Evolutionary conservation across 2,797 vertebrate genomes (phyloP).

Genomic region (Carduelis carduelis): DNA sequence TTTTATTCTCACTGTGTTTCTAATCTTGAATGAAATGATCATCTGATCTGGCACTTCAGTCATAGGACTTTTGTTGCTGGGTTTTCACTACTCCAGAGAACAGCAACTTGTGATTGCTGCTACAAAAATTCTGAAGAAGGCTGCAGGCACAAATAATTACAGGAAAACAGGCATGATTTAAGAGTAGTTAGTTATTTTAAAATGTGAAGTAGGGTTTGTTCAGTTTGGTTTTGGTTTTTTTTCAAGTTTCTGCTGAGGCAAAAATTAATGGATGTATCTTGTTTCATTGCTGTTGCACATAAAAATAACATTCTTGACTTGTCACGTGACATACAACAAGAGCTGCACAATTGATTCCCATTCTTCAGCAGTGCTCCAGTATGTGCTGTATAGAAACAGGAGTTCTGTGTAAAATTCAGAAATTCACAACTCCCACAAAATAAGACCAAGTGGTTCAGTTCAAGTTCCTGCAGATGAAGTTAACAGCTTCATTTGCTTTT

Average conservation of each 20-base stretch:
- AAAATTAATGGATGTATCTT: background rate
- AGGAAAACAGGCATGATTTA: background rate
- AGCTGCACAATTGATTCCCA: background rate
- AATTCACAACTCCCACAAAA: background rate
- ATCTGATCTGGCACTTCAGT: constrained; percentile 55
- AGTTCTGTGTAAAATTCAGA: background rate
- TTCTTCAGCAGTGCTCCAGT: background rate
- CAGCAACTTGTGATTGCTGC: constrained; percentile 61
- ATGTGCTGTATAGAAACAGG: background rate
- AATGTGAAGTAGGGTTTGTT: background rate
- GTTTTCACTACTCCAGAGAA: constrained; percentile 17
- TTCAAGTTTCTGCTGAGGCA: background rate
- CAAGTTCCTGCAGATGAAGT: background rate
- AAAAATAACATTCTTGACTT: background rate
- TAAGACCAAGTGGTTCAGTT: background rate
- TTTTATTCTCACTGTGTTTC: background rate
- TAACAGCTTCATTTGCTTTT: background rate
- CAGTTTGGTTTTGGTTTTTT: background rate
- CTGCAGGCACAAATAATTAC: background rate
- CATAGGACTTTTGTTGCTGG: constrained; percentile 41
- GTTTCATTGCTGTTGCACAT: background rate
- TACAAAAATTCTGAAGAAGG: background rate
- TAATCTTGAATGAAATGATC: constrained; percentile 59
- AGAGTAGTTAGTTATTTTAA: background rate
- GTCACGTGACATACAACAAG: background rate